These are phyloP conservation scores for Hybognathus amarus DNA, from an alignment of 2,797 vertebrate species.

Conservation along the genomic window DNA sequence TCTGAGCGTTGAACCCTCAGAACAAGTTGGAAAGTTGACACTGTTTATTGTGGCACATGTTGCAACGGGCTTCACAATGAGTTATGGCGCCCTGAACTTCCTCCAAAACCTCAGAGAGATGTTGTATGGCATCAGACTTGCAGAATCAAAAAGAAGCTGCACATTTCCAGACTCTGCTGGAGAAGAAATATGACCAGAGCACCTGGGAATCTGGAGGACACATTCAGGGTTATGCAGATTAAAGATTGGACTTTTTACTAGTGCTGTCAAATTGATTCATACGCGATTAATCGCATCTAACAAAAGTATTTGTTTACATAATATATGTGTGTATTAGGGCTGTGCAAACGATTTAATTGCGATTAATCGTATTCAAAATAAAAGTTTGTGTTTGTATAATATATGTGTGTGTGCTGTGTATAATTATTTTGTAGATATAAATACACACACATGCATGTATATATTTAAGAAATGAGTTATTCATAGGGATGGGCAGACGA, in stretches of 20 bases:
- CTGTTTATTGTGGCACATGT: constrained; percentile 59
- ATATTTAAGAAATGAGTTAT: too few relatives aligned
- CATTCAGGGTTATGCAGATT: constrained; percentile 10
- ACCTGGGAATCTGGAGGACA: constrained; percentile 39
- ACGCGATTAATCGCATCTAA: too few relatives aligned
- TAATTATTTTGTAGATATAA: too few relatives aligned
- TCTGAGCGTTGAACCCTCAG: constrained; percentile 44
- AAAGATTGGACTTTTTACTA: constrained; percentile 26
- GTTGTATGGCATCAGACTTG: constrained; percentile 54
- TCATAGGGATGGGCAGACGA: too few relatives aligned
- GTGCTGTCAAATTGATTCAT: too few relatives aligned
- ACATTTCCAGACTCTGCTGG: constrained; percentile 3
- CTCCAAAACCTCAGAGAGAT: constrained; percentile 57
- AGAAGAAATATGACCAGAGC: constrained; percentile 37
- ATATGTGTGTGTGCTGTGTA: too few relatives aligned
- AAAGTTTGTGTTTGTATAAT: too few relatives aligned
- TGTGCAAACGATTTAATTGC: too few relatives aligned
- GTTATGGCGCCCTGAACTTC: constrained; percentile 46
- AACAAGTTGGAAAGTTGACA: constrained; percentile 46
- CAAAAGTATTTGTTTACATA: too few relatives aligned
- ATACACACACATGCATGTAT: too few relatives aligned
- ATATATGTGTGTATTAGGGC: too few relatives aligned
- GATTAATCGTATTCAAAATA: too few relatives aligned
- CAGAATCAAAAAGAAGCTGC: constrained; percentile 58
- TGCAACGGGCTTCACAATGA: constrained; percentile 50